Conservation (phyloP, 53 echinoderm and acorn worm species). For the Actinopyga echinites region DNA sequence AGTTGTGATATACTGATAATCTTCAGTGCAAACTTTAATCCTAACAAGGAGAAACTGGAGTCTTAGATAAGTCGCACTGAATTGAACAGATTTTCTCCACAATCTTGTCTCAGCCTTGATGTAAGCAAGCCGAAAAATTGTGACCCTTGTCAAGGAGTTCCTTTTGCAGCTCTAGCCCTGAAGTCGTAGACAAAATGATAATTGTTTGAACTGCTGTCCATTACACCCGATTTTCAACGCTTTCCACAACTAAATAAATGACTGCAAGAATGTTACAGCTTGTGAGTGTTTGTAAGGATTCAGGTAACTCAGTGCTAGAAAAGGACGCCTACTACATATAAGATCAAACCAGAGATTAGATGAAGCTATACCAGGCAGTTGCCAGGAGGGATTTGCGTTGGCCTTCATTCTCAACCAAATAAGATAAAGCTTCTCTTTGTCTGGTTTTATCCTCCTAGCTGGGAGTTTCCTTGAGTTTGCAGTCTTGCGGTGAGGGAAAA, state of each 20-base stretch:
- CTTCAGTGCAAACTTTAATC: slow-evolving; percentile 65
- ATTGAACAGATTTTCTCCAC: slow-evolving; percentile 54
- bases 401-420: slow-evolving; percentile 43
- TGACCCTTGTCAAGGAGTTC: slow-evolving; percentile 52
- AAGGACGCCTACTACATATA: slow-evolving; percentile 49
- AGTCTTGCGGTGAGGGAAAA: too few species aligned
- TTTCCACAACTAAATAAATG: slow-evolving; percentile 37
- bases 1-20: slow-evolving; percentile 59
- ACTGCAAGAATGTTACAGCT: slow-evolving; percentile 43
- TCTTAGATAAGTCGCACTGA: slow-evolving; percentile 54
- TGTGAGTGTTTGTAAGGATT: slow-evolving; percentile 48
- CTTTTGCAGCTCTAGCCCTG: slow-evolving; percentile 31
- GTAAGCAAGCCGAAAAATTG: slow-evolving; percentile 53
- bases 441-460: too few species aligned
- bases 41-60: slow-evolving; percentile 52
- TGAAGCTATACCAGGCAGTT: slow-evolving; percentile 25
- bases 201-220: slow-evolving; percentile 65
- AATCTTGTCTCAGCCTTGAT: slow-evolving; percentile 54
- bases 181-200: slow-evolving; percentile 44
- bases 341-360: slow-evolving; percentile 48
- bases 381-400: background rate
- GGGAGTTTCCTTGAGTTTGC: too few species aligned
- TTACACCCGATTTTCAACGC: slow-evolving; percentile 10
- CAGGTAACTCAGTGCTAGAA: slow-evolving; percentile 48
- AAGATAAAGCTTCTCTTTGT: too few species aligned